A percentile compares a stretch with the other conserved stretches of the same genome.
These are phyloP conservation scores for Apostichopus parvimensis DNA, from an alignment of 35 echinoderm and acorn worm genomes.

Conservation along the genomic window DNA sequence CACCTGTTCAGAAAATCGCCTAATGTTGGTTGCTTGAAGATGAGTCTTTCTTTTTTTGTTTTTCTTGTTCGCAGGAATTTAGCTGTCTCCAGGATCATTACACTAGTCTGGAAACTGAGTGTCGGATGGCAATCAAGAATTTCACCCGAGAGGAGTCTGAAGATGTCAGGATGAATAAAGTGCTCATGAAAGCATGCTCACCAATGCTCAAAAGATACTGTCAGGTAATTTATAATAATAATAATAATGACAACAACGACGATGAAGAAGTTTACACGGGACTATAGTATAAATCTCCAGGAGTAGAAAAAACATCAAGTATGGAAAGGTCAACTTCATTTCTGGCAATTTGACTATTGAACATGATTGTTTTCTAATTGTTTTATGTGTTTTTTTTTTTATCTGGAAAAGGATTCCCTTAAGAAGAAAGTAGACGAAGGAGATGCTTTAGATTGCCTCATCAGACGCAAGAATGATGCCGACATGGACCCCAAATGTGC, in stretches of 20 bases:
- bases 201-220: conserved; percentile 95
- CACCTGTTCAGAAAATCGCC: too few relatives aligned
- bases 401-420: conserved; percentile 58
- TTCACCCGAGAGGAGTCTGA: conserved; percentile 92
- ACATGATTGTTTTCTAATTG: background rate
- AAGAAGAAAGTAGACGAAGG: conserved; percentile 83
- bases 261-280: too few relatives aligned
- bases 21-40: background rate
- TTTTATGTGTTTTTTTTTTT: too few relatives aligned
- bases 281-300: too few relatives aligned
- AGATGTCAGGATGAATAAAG: conserved; percentile 92
- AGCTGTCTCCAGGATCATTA: conserved; percentile 72
- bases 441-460: conserved; percentile 76
- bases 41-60: background rate
- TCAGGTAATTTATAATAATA: conserved; percentile 57
- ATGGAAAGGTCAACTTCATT: too few relatives aligned
- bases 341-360: too few relatives aligned
- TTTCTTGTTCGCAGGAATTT: conserved; percentile 66
- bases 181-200: conserved; percentile 88
- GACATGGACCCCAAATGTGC: conserved; percentile 90
- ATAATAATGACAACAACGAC: too few relatives aligned
- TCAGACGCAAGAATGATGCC: conserved; percentile 82
- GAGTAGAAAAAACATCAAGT: too few relatives aligned
- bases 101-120: conserved; percentile 35
- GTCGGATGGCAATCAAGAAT: conserved; percentile 57